Percentiles rank a stretch among this genome's conserved stretches.
Conservation (phyloP, 30 jellyfish, hydroid and myxozoan species). For the Turritopsis dohrnii region DNA sequence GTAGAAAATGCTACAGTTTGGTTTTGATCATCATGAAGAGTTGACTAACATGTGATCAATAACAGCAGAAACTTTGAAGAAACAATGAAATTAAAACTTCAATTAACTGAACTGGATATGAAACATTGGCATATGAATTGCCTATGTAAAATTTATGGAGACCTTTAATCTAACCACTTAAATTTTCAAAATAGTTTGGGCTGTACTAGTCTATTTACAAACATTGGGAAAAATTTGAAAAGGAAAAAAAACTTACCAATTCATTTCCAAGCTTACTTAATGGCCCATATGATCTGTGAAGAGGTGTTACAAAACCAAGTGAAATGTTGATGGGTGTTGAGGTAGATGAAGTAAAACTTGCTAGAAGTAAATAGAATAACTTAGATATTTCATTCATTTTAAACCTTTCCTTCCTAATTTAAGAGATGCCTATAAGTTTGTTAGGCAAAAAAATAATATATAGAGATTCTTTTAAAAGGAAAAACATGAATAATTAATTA, state of each 20-base stretch:
- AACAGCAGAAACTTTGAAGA: too few relatives aligned
- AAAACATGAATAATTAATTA: neutral
- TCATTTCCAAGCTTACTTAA: conserved; percentile 63
- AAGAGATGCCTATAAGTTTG: neutral
- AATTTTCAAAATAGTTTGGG: too few relatives aligned
- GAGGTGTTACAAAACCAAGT: conserved; percentile 61
- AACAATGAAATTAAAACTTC: too few relatives aligned
- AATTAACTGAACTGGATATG: too few relatives aligned
- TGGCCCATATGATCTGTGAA: conserved; percentile 35
- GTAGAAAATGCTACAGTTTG: too few relatives aligned
- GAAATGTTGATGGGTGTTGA: conserved; percentile 18
- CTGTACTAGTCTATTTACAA: too few relatives aligned
- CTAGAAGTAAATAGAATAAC: conserved; percentile 23
- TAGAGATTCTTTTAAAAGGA: neutral
- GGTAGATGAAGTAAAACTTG: conserved; percentile 23
- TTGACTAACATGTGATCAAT: too few relatives aligned
- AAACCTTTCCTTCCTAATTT: neutral
- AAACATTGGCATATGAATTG: too few relatives aligned
- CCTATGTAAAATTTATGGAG: too few relatives aligned
- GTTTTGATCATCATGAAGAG: too few relatives aligned
- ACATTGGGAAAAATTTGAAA: too few relatives aligned
- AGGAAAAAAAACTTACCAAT: conserved; percentile 59
- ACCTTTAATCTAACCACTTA: too few relatives aligned
- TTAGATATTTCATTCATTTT: neutral
- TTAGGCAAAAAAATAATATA: neutral